Evolutionary conservation across 2,888 invertebrate species (phyloP), one percentile per base, ranked within the genome.

Genomic region (Pristionchus maxplancki): DNA sequence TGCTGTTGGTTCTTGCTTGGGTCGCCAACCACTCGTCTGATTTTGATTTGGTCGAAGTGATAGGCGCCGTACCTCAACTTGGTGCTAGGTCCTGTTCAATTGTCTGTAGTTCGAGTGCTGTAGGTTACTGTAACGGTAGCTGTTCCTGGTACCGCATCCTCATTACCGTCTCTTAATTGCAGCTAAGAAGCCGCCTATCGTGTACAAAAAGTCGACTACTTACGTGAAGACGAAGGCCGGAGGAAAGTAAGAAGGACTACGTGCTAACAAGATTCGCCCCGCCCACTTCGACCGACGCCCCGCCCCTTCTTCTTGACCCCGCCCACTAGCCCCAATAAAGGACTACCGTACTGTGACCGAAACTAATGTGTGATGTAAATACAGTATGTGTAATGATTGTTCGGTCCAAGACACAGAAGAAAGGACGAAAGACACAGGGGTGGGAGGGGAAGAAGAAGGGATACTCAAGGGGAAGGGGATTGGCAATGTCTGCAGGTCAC

Each of bases 171-270:
- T 53, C n/a, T 48, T 28, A 6, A 84, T 85, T 85, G n/a, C 85
- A 85, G 85, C 64, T 6, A 85, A 85, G 85, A 85, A 85, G 85
- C 24, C 40, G 34, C 50, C 50, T 34, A 64, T 85, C 85, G 64
- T 44, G 6, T 85, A 85, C 64, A 31, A 85, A 31, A 85, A 85
- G 64, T 62, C 85, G 64, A 37, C 62, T 62, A 85, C 85, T 62
- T 85, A 85, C 85, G 64, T 64, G n/a, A 85, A 85, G 85, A 85
- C 85, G 20, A 64, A 64, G 44, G 85, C 85, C 24, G 85, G 85
- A 85, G 34, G 34, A 62, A 64, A 85, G 34, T 83, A 83, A 53
- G 28, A 48, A 44, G 78, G n/a, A 78, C 0, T 5, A 28, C 15
- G 20, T 48, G 44, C 28, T 44, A 44, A 48, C 71, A 24, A 71